Percentiles rank a stretch among this genome's conserved stretches.
Conservation (phyloP, 1,140 invertebrate genomes). For the Hycleus cichorii region DNA sequence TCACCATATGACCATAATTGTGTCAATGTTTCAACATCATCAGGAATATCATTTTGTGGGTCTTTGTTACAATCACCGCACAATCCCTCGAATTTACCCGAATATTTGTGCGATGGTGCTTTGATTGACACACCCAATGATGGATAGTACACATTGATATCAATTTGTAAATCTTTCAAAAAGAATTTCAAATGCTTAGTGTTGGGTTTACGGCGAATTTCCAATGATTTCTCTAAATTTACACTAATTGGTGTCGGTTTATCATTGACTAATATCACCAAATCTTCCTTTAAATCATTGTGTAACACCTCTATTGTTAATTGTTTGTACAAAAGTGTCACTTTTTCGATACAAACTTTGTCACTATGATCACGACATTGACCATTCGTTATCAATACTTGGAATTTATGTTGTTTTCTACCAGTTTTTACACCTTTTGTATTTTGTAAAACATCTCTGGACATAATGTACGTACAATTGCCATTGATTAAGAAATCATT, state of each 20-base stretch:
- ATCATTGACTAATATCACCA: conserved; percentile 39
- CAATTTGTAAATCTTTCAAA: conserved; percentile 42
- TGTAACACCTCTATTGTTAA: conserved; percentile 43
- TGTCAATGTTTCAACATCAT: conserved; percentile 49
- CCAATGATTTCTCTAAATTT: conserved; percentile 41
- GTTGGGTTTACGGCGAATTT: conserved; percentile 35
- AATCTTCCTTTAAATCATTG: conserved; percentile 25
- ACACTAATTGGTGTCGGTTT: conserved; percentile 22
- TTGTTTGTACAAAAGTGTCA: conserved; percentile 57
- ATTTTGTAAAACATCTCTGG: conserved; percentile 48
- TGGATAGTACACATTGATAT: conserved; percentile 40
- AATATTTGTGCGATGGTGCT: conserved; percentile 64
- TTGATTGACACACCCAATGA: conserved; percentile 43
- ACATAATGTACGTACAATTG: conserved; percentile 73
- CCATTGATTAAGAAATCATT: conserved; percentile 62
- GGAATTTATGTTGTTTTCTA: conserved; percentile 52
- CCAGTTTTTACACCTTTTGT: conserved; percentile 8
- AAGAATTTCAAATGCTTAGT: conserved; percentile 41
- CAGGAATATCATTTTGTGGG: conserved; percentile 51
- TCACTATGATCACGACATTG: conserved; percentile 44
- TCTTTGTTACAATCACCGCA: conserved; percentile 72
- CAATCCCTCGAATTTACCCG: conserved; percentile 64
- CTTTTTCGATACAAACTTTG: conserved; percentile 51
- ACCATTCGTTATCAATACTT: conserved; percentile 56
- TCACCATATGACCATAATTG: conserved; percentile 51